These are phyloP conservation scores for Tipula unca DNA, from an alignment of 2,888 invertebrate genomes.

Conservation along the genomic window DNA sequence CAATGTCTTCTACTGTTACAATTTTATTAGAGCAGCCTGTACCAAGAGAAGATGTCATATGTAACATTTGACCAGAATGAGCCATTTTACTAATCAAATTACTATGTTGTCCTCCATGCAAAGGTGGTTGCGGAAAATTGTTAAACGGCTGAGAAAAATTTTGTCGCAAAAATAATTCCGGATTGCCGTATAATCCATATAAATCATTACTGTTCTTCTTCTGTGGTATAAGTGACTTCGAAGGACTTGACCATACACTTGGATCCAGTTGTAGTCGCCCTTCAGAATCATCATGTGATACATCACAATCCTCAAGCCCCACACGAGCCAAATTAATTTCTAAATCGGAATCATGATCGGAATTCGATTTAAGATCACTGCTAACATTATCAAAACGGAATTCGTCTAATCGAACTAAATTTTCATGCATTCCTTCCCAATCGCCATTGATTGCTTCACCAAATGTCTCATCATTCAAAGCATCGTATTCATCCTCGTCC, in stretches of 20 bases:
- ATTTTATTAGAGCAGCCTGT: slow-evolving; percentile 33
- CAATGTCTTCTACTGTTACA: slow-evolving; percentile 40
- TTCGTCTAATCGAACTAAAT: slow-evolving; percentile 53
- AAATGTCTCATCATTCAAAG: slow-evolving; percentile 87
- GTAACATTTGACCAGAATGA: slow-evolving; percentile 21
- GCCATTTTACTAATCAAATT: background rate
- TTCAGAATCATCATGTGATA: slow-evolving; percentile 35
- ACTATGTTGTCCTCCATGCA: background rate
- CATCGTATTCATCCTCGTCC: slow-evolving; percentile 80
- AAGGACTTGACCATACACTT: slow-evolving; percentile 45
- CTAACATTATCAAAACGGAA: slow-evolving; percentile 30
- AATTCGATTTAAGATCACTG: slow-evolving; percentile 30
- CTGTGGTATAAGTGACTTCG: slow-evolving; percentile 32
- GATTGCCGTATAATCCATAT: slow-evolving; percentile 27
- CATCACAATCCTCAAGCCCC: slow-evolving; percentile 40
- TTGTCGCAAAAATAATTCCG: slow-evolving; percentile 33
- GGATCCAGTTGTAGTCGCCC: slow-evolving; percentile 38
- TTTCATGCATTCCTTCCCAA: slow-evolving; percentile 67
- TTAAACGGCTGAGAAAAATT: slow-evolving; percentile 31
- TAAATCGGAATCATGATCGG: slow-evolving; percentile 36
- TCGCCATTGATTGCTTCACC: slow-evolving; percentile 67
- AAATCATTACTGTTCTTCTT: slow-evolving; percentile 23
- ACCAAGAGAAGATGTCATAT: slow-evolving; percentile 24
- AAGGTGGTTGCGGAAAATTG: slow-evolving; percentile 20
- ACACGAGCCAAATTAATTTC: slow-evolving; percentile 39